phyloP scores from a whole-genome alignment of 2,888 invertebrate species.

The Drosophila putrida region DNA sequence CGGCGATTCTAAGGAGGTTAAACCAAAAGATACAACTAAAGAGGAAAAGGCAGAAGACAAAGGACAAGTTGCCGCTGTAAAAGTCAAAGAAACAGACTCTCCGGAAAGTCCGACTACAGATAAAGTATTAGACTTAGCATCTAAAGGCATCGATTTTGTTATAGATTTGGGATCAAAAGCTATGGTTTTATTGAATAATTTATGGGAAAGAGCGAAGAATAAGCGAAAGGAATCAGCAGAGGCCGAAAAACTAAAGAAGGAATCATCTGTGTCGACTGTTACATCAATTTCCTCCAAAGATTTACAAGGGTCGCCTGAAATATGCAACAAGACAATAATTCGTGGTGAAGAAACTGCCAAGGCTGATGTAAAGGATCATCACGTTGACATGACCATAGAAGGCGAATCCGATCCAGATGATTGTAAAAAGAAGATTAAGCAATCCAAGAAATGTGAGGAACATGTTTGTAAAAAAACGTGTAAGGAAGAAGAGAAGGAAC shows the following conservation, averaged over 20 bases:
- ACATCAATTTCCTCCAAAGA: background rate
- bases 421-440: background rate
- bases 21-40: background rate
- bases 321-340: constrained; percentile 68
- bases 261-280: background rate
- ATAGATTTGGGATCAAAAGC: constrained; percentile 30
- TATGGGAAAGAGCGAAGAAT: constrained; percentile 1
- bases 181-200: background rate
- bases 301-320: constrained; percentile 15
- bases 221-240: constrained; percentile 16
- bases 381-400: constrained; percentile 35
- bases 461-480: background rate
- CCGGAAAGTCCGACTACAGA: constrained; percentile 30
- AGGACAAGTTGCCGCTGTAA: background rate
- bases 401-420: background rate
- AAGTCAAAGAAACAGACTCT: constrained; percentile 2
- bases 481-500: background rate
- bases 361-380: constrained; percentile 58
- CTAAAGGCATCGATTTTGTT: constrained; percentile 28
- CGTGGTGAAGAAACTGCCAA: constrained; percentile 29
- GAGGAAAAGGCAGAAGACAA: background rate
- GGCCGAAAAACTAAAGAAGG: constrained; percentile 1
- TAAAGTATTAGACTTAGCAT: constrained; percentile 13
- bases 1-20: background rate
- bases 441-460: background rate